Percentiles rank a stretch among this genome's conserved stretches.
Evolutionary conservation across 2,113 vertebrate genomes (phyloP).

Genomic region (Datnioides undecimradiatus): DNA sequence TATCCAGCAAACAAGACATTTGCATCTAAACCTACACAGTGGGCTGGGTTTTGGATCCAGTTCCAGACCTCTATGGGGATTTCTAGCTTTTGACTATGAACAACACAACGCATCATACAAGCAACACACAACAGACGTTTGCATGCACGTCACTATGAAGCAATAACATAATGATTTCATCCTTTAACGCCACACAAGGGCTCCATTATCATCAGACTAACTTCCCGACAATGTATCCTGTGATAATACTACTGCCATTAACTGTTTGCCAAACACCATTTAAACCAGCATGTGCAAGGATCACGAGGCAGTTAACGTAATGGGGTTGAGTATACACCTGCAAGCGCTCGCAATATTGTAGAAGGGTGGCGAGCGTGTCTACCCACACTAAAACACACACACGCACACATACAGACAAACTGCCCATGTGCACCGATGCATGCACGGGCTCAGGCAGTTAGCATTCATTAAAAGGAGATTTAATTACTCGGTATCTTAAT

Average conservation of each 20-base stretch:
- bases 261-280: constrained; percentile 12
- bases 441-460: constrained; percentile 34
- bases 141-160: background rate
- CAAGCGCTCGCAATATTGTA: background rate
- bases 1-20: background rate
- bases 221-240: background rate
- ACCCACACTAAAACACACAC: background rate
- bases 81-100: background rate
- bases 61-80: background rate
- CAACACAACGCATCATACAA: background rate
- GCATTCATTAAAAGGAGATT: constrained; percentile 50
- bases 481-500: constrained; percentile 58
- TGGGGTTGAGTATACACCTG: background rate
- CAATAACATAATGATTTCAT: background rate
- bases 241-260: constrained; percentile 9
- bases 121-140: background rate
- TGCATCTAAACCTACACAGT: background rate
- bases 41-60: background rate
- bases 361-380: too few species aligned
- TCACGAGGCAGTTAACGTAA: background rate
- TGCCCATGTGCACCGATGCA: background rate
- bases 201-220: background rate
- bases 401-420: background rate
- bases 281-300: background rate
- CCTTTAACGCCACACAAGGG: background rate